Evolutionary conservation across 2,113 vertebrate species (phyloP).

Genomic region (Spea bombifrons): DNA sequence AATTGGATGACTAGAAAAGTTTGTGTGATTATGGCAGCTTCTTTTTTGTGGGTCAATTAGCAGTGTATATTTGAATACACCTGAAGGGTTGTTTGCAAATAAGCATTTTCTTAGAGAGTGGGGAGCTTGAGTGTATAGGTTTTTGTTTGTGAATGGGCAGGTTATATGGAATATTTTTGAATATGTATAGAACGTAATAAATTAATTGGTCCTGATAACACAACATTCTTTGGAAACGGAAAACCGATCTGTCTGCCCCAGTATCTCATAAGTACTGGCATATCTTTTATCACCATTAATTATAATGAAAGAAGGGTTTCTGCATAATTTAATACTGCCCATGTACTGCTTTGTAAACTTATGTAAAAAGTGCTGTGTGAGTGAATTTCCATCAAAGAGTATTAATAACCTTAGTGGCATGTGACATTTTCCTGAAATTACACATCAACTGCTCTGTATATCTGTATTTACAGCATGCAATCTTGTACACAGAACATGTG

Average conservation of each 20-base stretch:
- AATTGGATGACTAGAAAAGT: too few relatives aligned
- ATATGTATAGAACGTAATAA: not conserved
- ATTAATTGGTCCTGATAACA: not conserved
- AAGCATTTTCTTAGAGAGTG: too few relatives aligned
- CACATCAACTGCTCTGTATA: not conserved
- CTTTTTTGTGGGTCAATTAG: too few relatives aligned
- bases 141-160: too few relatives aligned
- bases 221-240: not conserved
- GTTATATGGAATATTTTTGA: too few relatives aligned
- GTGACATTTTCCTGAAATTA: not conserved
- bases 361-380: not conserved
- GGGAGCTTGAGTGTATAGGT: too few relatives aligned
- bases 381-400: not conserved
- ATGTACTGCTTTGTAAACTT: conserved; percentile 35
- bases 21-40: too few relatives aligned
- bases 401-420: not conserved
- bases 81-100: too few relatives aligned
- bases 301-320: not conserved
- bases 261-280: not conserved
- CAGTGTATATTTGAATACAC: too few relatives aligned
- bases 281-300: not conserved
- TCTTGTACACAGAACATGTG: conserved; percentile 5
- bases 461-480: conserved; percentile 3
- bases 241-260: not conserved
- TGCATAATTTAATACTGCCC: not conserved